phyloP scores from a whole-genome alignment of 2,113 vertebrate species.

The Eulemur rufifrons region DNA sequence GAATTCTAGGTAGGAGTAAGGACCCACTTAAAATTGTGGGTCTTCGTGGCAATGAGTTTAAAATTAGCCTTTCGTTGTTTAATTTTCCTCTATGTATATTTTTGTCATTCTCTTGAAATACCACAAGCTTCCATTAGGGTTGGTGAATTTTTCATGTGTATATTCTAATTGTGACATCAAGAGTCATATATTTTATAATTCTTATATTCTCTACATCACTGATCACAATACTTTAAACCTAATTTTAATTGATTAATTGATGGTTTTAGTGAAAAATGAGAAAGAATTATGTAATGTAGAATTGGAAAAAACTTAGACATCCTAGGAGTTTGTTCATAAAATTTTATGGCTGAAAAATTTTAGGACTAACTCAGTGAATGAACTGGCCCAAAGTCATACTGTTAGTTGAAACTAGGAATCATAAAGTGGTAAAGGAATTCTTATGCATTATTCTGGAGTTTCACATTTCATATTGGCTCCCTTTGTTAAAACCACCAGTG shows the following conservation, averaged over 20 bases:
- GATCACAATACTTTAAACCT: background rate
- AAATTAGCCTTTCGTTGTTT: background rate
- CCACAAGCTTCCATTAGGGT: background rate
- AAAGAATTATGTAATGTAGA: background rate
- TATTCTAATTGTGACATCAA: background rate
- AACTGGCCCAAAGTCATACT: background rate
- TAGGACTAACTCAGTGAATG: background rate
- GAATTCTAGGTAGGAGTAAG: background rate
- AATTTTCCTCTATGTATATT: background rate
- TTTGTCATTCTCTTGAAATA: background rate
- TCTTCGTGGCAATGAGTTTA: background rate
- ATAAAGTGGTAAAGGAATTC: background rate
- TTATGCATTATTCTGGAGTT: background rate
- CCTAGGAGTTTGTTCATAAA: background rate
- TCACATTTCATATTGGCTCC: background rate
- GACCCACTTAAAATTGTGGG: background rate
- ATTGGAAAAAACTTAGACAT: background rate
- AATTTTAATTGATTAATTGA: background rate
- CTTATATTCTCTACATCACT: background rate
- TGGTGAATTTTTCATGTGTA: background rate
- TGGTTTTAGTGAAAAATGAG: background rate
- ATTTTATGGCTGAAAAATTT: background rate
- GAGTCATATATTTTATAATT: background rate
- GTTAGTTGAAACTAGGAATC: background rate
- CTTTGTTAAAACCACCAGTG: background rate